phyloP scores from a whole-genome alignment of 2,797 vertebrate species.

The Thamnophis elegans region DNA sequence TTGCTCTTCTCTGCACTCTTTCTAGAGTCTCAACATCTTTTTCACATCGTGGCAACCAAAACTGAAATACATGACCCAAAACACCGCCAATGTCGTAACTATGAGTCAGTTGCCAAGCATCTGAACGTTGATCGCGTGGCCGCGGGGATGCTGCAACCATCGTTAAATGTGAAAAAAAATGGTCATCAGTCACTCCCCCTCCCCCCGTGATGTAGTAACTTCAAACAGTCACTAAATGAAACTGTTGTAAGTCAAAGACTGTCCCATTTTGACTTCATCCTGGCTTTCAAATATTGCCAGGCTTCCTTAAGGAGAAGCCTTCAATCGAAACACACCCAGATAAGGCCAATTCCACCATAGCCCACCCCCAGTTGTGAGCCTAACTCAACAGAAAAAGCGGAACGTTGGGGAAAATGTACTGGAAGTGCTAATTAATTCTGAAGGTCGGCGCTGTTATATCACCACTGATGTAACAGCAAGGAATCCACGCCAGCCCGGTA shows the following conservation, averaged over 20 bases:
- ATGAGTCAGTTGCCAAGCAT: no score
- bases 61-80: no score
- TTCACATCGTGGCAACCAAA: neutral
- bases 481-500: neutral
- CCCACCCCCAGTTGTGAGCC: neutral
- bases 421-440: conserved; percentile 48
- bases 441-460: conserved; percentile 33
- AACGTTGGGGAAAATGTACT: conserved; percentile 12
- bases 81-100: no score
- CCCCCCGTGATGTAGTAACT: no score
- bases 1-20: neutral
- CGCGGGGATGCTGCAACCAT: no score
- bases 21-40: neutral
- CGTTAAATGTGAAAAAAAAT: no score
- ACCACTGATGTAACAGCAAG: conserved; percentile 31
- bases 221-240: no score
- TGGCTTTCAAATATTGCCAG: neutral
- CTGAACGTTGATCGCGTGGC: no score
- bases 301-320: neutral
- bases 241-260: no score
- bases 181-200: no score
- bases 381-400: conserved; percentile 11
- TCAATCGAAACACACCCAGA: neutral
- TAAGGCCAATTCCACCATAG: neutral
- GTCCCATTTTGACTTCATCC: neutral